A percentile compares a stretch with the other conserved stretches of the same genome.
Evolutionary conservation across 2,797 vertebrate genomes (phyloP).

Genomic region (Sebastes nivosus): DNA sequence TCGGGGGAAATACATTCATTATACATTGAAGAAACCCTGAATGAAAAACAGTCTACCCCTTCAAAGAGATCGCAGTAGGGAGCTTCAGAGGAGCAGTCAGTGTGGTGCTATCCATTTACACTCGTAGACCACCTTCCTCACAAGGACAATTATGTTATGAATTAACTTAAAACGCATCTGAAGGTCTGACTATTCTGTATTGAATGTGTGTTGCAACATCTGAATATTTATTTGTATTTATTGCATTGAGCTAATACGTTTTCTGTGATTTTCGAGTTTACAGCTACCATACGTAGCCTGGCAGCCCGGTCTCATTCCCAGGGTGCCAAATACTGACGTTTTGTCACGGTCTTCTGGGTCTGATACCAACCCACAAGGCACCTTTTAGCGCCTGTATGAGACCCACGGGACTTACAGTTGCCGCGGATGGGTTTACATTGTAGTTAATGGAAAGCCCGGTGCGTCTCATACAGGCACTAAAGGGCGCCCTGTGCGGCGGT

Average conservation of each 20-base stretch:
- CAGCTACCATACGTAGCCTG: background rate
- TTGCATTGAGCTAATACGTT: background rate
- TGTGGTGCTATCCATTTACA: background rate
- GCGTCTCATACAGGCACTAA: too few species aligned
- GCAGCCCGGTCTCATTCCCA: background rate
- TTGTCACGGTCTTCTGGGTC: background rate
- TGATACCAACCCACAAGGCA: background rate
- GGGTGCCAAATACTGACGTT: background rate
- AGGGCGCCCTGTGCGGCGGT: too few species aligned
- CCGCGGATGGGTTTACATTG: too few species aligned
- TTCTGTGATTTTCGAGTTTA: background rate
- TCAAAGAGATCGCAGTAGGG: slow-evolving; percentile 27
- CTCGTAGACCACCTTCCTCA: slow-evolving; percentile 18
- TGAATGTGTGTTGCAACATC: background rate
- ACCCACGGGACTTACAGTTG: background rate
- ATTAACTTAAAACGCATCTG: background rate
- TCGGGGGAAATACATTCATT: slow-evolving; percentile 51
- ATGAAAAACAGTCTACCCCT: slow-evolving; percentile 29
- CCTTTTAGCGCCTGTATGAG: background rate
- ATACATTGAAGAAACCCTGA: slow-evolving; percentile 39
- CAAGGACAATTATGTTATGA: background rate
- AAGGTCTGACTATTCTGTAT: background rate
- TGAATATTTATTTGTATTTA: background rate
- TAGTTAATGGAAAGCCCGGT: too few species aligned
- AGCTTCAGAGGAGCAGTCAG: slow-evolving; percentile 28